Percentiles rank a stretch among this genome's conserved stretches.
Conservation (phyloP, 2,797 vertebrate genomes). For the Clarias pachynema region DNA sequence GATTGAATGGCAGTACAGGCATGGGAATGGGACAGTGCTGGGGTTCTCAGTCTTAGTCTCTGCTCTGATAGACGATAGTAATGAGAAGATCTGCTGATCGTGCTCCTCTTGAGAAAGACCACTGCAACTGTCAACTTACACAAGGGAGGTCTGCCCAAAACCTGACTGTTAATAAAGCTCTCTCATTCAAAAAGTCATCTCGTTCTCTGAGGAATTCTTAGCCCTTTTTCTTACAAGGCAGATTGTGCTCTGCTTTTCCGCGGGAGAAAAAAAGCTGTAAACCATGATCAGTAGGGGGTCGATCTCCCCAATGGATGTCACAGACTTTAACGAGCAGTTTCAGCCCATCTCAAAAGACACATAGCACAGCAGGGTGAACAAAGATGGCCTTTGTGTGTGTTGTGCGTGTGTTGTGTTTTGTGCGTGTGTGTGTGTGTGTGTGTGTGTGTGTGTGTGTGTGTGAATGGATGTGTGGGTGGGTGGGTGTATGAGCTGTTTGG, state of each 20-base stretch:
- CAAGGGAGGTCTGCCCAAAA: slow-evolving; percentile 54
- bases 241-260: slow-evolving; percentile 56
- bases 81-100: slow-evolving; percentile 41
- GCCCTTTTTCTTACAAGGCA: slow-evolving; percentile 55
- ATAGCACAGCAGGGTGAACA: slow-evolving; percentile 69
- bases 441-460: slow-evolving; percentile 37
- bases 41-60: slow-evolving; percentile 58
- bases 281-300: slow-evolving; percentile 65
- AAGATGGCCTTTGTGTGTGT: slow-evolving; percentile 68
- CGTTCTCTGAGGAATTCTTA: slow-evolving; percentile 51
- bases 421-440: neutral
- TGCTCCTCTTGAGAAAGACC: slow-evolving; percentile 33
- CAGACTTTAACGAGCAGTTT: slow-evolving; percentile 76
- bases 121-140: slow-evolving; percentile 51
- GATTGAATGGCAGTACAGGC: slow-evolving; percentile 46
- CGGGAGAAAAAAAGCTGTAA: slow-evolving; percentile 61
- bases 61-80: slow-evolving; percentile 36
- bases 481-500: slow-evolving; percentile 44
- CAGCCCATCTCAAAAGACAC: slow-evolving; percentile 64
- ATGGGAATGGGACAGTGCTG: slow-evolving; percentile 50
- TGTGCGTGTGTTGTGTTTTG: slow-evolving; percentile 47
- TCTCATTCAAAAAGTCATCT: slow-evolving; percentile 59
- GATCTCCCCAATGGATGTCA: slow-evolving; percentile 71
- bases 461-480: slow-evolving; percentile 45
- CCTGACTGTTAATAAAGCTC: slow-evolving; percentile 59